phyloP scores from a whole-genome alignment of 2,888 invertebrate genomes.

The Drosophila mettleri region DNA sequence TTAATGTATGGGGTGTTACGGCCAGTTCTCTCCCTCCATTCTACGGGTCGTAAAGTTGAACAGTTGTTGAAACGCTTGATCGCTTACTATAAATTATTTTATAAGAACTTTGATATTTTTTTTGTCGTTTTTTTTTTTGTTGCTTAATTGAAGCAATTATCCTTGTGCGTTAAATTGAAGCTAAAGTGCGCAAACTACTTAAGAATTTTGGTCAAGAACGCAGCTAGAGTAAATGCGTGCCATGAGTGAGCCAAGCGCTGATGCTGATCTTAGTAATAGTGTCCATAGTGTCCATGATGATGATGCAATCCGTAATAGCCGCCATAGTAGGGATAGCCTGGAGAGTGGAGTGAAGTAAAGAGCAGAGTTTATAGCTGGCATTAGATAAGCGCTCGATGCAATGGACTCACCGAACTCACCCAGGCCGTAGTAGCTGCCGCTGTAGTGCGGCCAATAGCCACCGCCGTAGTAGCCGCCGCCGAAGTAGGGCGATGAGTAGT shows the following conservation, averaged over 20 bases:
- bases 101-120: conserved; percentile 26
- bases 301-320: conserved; percentile 76
- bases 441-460: conserved; percentile 74
- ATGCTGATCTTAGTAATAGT: conserved; percentile 72
- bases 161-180: conserved; percentile 61
- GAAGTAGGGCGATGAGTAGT: conserved; percentile 81
- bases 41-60: conserved; percentile 34
- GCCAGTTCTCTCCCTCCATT: conserved; percentile 20
- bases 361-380: background rate
- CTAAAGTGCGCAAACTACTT: conserved; percentile 63
- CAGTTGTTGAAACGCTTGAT: conserved; percentile 24
- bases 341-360: background rate
- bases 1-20: conserved; percentile 38
- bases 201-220: conserved; percentile 58
- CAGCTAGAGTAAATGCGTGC: conserved; percentile 10
- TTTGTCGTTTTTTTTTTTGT: conserved; percentile 55
- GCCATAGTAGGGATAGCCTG: conserved; percentile 80
- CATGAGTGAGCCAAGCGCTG: conserved; percentile 7
- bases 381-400: background rate
- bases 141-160: conserved; percentile 77
- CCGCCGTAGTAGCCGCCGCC: conserved; percentile 70
- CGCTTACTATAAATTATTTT: conserved; percentile 39
- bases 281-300: conserved; percentile 79
- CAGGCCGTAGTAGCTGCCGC: conserved; percentile 73
- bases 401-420: conserved; percentile 62